Evolutionary conservation across 2,888 invertebrate species (phyloP).

Genomic region (Melieria crassipennis): DNA sequence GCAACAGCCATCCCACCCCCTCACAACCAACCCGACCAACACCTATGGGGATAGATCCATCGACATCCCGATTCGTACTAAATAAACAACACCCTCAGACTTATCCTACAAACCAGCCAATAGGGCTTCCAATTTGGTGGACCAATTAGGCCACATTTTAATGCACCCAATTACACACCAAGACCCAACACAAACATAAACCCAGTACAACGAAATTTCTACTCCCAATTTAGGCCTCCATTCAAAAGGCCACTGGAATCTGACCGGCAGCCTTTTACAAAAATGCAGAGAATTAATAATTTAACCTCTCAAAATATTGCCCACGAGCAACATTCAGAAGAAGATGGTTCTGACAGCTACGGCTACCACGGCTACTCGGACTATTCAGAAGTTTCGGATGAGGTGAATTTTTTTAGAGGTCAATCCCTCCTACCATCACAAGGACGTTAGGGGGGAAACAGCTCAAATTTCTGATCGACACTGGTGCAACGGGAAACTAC

Average conservation of each 20-base stretch:
- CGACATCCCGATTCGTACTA: background rate
- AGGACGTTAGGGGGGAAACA: constrained; percentile 16
- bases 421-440: constrained; percentile 26
- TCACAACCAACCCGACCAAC: constrained; percentile 3
- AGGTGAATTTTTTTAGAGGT: constrained; percentile 15
- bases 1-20: background rate
- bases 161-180: no score
- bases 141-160: no score
- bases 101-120: no score
- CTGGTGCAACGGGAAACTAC: constrained; percentile 12
- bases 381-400: background rate
- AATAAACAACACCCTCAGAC: no score
- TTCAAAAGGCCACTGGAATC: background rate
- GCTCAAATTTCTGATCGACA: constrained; percentile 10
- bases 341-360: background rate
- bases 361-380: background rate
- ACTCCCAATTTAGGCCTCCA: no score
- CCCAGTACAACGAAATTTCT: no score
- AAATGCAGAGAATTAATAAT: constrained; percentile 10
- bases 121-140: no score
- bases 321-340: background rate
- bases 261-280: background rate
- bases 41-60: constrained; percentile 11
- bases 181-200: no score
- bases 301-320: constrained; percentile 5